Percentiles rank a stretch among this genome's conserved stretches.
phyloP scores from a whole-genome alignment of 2,797 vertebrate species.

The Aplochiton taeniatus region DNA sequence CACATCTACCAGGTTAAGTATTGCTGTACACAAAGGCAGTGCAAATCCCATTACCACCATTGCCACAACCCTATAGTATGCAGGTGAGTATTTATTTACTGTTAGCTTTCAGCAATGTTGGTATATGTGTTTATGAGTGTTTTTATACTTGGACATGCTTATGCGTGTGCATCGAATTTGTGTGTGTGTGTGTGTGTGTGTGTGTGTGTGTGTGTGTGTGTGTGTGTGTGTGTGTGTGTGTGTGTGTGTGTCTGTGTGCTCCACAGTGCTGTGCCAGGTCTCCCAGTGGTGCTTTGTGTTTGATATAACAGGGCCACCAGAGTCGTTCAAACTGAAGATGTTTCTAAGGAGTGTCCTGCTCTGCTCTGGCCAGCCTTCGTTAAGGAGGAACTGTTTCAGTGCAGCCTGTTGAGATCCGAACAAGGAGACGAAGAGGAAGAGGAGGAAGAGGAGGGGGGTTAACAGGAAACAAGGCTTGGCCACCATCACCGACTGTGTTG shows the following conservation, averaged over 20 bases:
- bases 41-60: too few species aligned
- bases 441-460: conserved; percentile 7
- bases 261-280: too few species aligned
- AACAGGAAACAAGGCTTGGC: conserved; percentile 24
- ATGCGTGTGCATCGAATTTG: not conserved
- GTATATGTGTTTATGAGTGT: not conserved
- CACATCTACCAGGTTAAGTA: too few species aligned
- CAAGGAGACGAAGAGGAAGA: conserved; percentile 5
- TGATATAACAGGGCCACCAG: too few species aligned
- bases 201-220: not conserved
- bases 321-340: too few species aligned
- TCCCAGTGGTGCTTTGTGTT: too few species aligned
- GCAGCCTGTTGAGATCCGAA: conserved; percentile 35
- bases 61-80: too few species aligned
- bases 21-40: too few species aligned
- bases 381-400: conserved; percentile 2
- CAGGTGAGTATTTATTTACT: too few species aligned
- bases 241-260: not conserved
- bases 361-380: conserved; percentile 9
- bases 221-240: not conserved
- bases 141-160: not conserved
- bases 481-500: conserved; percentile 9
- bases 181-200: not conserved
- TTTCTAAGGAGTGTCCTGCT: not conserved
- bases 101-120: not conserved